phyloP scores from a whole-genome alignment of 2,797 vertebrate genomes.

The Neosilurus mollespiculum region DNA sequence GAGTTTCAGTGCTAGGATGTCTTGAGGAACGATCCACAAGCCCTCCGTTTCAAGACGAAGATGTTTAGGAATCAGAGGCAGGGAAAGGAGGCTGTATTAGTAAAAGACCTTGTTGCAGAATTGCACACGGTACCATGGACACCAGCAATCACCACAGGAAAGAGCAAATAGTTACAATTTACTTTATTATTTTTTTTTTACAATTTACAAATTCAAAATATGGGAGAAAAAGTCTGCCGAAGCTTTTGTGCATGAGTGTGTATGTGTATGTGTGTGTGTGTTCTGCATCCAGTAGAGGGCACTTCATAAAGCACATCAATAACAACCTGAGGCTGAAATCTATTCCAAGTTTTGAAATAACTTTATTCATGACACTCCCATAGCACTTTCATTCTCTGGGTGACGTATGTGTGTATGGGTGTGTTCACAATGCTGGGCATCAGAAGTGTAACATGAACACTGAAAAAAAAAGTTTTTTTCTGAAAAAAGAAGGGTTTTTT shows the following conservation, averaged over 20 bases:
- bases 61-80: not conserved
- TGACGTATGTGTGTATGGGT: not conserved
- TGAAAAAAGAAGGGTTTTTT: too few relatives aligned
- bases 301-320: slow-evolving; percentile 40
- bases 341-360: not conserved
- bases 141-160: not conserved
- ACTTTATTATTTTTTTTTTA: too few relatives aligned
- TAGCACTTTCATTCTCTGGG: not conserved
- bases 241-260: too few relatives aligned
- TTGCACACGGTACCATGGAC: not conserved
- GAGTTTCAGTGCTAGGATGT: not conserved
- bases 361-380: not conserved
- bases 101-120: not conserved
- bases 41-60: not conserved
- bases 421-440: not conserved
- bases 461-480: too few relatives aligned
- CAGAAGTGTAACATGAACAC: not conserved
- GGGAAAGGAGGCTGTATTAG: slow-evolving; percentile 5
- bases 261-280: not conserved
- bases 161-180: not conserved
- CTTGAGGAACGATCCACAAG: not conserved
- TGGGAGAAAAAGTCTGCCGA: not conserved
- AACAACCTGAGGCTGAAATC: not conserved
- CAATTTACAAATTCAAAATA: not conserved
- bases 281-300: slow-evolving; percentile 57